phyloP scores from a whole-genome alignment of 2,888 invertebrate species.

The Oscheius sp. region DNA sequence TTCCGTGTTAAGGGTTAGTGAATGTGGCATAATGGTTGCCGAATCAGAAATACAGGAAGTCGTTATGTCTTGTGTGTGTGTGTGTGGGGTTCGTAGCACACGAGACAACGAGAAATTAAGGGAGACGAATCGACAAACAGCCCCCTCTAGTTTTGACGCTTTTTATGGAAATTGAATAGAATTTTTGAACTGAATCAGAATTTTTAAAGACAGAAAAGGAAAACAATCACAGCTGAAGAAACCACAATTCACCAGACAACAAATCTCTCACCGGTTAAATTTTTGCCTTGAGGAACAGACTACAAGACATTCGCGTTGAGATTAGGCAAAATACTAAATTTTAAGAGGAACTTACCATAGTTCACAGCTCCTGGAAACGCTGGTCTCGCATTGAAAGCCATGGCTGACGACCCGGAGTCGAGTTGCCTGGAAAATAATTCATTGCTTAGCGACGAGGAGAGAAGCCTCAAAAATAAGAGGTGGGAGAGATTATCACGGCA shows the following conservation, averaged over 20 bases:
- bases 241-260: conserved; percentile 28
- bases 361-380: conserved; percentile 20
- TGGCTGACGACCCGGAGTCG: conserved; percentile 50
- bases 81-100: not conserved
- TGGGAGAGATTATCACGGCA: conserved; percentile 36
- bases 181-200: not conserved
- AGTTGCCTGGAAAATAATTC: conserved; percentile 20
- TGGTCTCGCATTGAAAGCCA: conserved; percentile 41
- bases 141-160: not conserved
- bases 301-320: conserved; percentile 6
- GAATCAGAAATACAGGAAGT: conserved; percentile 20
- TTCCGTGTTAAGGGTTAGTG: conserved; percentile 33
- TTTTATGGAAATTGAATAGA: not conserved
- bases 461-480: conserved; percentile 41
- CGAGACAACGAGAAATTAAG: not conserved
- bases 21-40: conserved; percentile 28
- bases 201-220: not conserved
- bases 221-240: not conserved
- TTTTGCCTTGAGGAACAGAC: not conserved
- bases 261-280: conserved; percentile 8
- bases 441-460: conserved; percentile 41
- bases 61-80: conserved; percentile 1
- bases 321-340: not conserved
- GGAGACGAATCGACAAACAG: not conserved
- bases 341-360: not conserved